phyloP scores from a whole-genome alignment of 2,113 vertebrate species.

The Sula dactylatra region DNA sequence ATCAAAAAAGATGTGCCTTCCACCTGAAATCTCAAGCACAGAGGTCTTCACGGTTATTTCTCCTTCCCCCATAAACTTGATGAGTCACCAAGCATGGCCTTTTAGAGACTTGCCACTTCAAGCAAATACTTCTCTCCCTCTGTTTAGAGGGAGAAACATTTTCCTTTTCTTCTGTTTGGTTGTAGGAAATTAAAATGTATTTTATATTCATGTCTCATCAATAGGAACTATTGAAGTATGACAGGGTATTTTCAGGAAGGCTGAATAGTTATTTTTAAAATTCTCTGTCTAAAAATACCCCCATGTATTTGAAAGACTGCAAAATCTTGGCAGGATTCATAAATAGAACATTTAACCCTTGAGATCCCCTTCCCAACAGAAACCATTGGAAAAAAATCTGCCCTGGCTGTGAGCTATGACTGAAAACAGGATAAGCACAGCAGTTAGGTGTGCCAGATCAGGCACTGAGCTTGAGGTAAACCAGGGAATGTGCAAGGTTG shows the following conservation, averaged over 20 bases:
- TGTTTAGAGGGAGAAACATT: not conserved
- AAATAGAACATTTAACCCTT: not conserved
- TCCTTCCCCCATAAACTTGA: not conserved
- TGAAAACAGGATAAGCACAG: not conserved
- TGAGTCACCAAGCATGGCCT: not conserved
- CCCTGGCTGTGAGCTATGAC: not conserved
- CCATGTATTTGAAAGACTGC: not conserved
- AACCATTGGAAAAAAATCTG: not conserved
- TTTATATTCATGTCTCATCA: constrained; percentile 27
- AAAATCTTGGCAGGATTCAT: not conserved
- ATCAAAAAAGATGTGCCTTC: not conserved
- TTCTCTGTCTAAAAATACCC: not conserved
- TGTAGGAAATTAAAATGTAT: not conserved
- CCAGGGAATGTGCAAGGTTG: not conserved
- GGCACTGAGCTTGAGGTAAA: not conserved
- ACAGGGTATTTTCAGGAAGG: constrained; percentile 12
- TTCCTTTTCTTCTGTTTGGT: not conserved
- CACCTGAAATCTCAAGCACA: not conserved
- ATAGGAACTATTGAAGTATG: not conserved
- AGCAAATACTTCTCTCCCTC: not conserved
- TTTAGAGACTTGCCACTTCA: not conserved
- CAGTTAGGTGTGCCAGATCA: not conserved
- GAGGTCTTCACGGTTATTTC: not conserved
- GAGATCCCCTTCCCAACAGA: not conserved
- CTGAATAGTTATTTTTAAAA: constrained; percentile 3